Evolutionary conservation across 2,797 vertebrate species (phyloP), one percentile per base, ranked within the genome.

Genomic region (Sylvilagus floridanus): DNA sequence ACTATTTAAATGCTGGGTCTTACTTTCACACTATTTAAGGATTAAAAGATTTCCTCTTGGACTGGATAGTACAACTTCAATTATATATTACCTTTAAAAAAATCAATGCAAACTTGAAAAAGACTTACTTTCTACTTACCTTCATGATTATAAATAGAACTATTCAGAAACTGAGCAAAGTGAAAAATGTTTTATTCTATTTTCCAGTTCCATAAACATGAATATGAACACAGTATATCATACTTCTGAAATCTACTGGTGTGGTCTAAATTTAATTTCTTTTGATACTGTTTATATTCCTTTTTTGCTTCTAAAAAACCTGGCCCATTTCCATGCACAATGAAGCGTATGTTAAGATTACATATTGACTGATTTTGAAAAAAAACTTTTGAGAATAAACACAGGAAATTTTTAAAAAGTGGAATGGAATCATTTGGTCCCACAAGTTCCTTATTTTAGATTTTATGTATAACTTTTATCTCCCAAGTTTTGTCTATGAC

Each of bases 371-470:
- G 77, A 72, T 95, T 72, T 87, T 96, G 35, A 95, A 89, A 81
- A 0, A 35, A 4, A 85, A 85, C 14, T 91, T 37, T 24, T 24
- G 21, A 95, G 52, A 90, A 89, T 91, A 90, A 97, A 96, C 78
- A 72, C 24, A 94, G 88, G 83, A 96, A 75, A 81, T 95, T 97
- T 93, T 88, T 87, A 62, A 95, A 96, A 97, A 97, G 89, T 97
- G 97, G 96, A 98, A 98, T 96, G 98, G 97, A 98, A 98, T 92
- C 97, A 93, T 96, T 98, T 98, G 98, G 98, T 98, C 98, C 98
- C 97, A 94, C 85, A 72, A 91, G 16, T 93, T 98, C n/a, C 96
- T 87, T 97, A 94, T 93, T 97, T 97, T 96, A 96, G 88, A 97
- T 93, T 95, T 93, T 69, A 92, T 77, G n/a, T 87, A 22, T 69